Percentiles rank a stretch among this genome's conserved stretches.
These are phyloP conservation scores for Mesorhabditis sp. DNA, from an alignment of 2,888 invertebrate genomes.

Conservation along the genomic window DNA sequence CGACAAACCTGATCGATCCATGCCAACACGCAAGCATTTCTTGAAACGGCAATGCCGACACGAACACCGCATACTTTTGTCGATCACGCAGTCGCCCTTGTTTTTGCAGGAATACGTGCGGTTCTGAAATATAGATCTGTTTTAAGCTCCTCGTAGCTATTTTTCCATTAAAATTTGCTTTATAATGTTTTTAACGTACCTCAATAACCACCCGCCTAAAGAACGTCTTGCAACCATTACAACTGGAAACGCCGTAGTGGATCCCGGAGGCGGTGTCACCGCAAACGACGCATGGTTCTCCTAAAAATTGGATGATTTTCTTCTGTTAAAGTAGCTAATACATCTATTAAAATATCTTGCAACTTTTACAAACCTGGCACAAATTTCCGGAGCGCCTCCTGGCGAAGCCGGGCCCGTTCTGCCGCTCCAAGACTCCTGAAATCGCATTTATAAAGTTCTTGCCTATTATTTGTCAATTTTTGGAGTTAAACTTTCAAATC, in stretches of 20 bases:
- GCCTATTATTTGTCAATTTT: not conserved
- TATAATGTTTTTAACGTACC: slow-evolving; percentile 19
- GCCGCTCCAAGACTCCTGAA: slow-evolving; percentile 6
- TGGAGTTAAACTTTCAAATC: not conserved
- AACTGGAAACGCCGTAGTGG: slow-evolving; percentile 43
- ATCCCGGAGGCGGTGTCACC: slow-evolving; percentile 49
- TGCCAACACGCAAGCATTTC: slow-evolving; percentile 51
- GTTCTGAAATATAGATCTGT: too few species aligned
- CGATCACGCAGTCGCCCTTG: slow-evolving; percentile 49
- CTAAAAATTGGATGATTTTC: slow-evolving; percentile 15
- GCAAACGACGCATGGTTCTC: slow-evolving; percentile 44
- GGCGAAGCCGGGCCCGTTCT: not conserved
- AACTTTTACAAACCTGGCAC: not conserved
- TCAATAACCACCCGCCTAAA: slow-evolving; percentile 52
- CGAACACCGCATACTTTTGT: slow-evolving; percentile 47
- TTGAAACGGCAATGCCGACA: slow-evolving; percentile 52
- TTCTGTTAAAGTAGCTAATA: too few species aligned
- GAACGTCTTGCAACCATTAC: slow-evolving; percentile 53
- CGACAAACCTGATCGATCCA: slow-evolving; percentile 41
- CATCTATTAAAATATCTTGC: not conserved
- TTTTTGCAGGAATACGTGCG: slow-evolving; percentile 55
- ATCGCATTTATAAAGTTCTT: not conserved
- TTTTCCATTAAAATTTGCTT: not conserved
- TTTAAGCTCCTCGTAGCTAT: not conserved
- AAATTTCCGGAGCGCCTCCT: not conserved